Percentiles rank a stretch among this genome's conserved stretches.
phyloP scores from a whole-genome alignment of 2,888 invertebrate species.

The Eretmocerus hayati region DNA sequence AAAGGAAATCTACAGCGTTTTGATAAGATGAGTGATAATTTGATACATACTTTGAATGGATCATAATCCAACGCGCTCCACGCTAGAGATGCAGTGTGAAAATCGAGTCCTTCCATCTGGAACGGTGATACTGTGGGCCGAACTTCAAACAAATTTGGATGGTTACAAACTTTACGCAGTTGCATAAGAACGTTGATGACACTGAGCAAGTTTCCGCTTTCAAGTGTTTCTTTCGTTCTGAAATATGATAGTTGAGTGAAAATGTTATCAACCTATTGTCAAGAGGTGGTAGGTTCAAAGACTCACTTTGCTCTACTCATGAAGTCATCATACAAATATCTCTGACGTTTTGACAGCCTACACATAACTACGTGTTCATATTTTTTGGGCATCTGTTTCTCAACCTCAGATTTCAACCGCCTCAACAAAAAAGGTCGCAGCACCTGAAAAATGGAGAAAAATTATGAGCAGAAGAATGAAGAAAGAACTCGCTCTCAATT shows the following conservation, averaged over 20 bases:
- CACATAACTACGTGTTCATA: conserved; percentile 94
- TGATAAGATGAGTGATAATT: too few species aligned
- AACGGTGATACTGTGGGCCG: conserved; percentile 92
- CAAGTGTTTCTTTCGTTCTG: conserved; percentile 89
- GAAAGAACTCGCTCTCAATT: too few species aligned
- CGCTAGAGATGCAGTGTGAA: conserved; percentile 64
- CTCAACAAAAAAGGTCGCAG: conserved; percentile 88
- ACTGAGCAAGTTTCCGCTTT: conserved; percentile 86
- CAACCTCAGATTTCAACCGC: conserved; percentile 88
- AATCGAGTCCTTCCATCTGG: conserved; percentile 71
- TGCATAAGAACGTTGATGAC: conserved; percentile 97
- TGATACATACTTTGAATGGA: conserved; percentile 65
- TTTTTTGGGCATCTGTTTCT: conserved; percentile 95
- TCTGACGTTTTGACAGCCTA: conserved; percentile 88
- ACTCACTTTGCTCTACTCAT: conserved; percentile 91
- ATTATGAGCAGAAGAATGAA: too few species aligned
- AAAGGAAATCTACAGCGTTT: not conserved
- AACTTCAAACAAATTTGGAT: conserved; percentile 96
- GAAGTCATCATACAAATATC: conserved; percentile 97
- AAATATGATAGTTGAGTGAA: conserved; percentile 5
- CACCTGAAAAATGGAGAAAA: conserved; percentile 61
- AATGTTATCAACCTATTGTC: too few species aligned
- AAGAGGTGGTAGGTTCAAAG: too few species aligned
- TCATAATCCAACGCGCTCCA: conserved; percentile 65
- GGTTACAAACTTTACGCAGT: conserved; percentile 94